Base-by-base conservation (phyloP, 1,140 invertebrate species). In the Camponotus vicinus region DNA sequence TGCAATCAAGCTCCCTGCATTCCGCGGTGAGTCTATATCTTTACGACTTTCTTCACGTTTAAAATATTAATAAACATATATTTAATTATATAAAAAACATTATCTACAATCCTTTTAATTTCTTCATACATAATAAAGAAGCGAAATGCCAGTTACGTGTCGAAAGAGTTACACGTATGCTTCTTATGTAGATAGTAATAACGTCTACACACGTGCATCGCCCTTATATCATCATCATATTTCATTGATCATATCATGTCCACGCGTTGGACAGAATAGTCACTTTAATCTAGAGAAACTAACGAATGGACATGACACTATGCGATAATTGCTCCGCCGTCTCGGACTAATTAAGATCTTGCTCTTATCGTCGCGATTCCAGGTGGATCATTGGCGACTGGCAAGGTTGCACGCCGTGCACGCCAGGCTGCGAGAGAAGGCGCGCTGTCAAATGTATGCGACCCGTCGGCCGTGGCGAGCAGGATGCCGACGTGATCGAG, bases 331-430 rank as follows among this genome's bases (percentile, higher is more conserved):
- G 57, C 18, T 37, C n/a, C 21, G 59, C 13, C 18, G 37, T 83
- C 70, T 55, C 63, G 61, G 13, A 27, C 73, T 76, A 85, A 79
- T 79, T 79, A 78, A 79, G 45, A 49, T 13, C 52, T 69, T 55
- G 40, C 40, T 34, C 42, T 66, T 85, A 66, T 78, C 71, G 32
- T 34, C 59, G 45, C 71, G 32, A 59, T 80, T 83, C 57, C 63
- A 94, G 94, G 80, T 94, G 94, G 94, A 91, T 94, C 85, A 89
- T 94, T 27, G 93, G 93, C 75, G 93, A 94, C 34, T 94, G 94
- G 93, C 90, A 92, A 83, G 89, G 91, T 13, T 93, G 93, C 69
- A 61, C 63, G 18, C 84, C 70, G 8, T 91, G 92, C 70, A 88
- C 78, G 13, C 75, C 69, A 7, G 85, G 76, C 32, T 89, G 89